These are phyloP conservation scores for Catostylus mosaicus DNA, from an alignment of 30 jellyfish, hydroid and myxozoan species.

Conservation along the genomic window DNA sequence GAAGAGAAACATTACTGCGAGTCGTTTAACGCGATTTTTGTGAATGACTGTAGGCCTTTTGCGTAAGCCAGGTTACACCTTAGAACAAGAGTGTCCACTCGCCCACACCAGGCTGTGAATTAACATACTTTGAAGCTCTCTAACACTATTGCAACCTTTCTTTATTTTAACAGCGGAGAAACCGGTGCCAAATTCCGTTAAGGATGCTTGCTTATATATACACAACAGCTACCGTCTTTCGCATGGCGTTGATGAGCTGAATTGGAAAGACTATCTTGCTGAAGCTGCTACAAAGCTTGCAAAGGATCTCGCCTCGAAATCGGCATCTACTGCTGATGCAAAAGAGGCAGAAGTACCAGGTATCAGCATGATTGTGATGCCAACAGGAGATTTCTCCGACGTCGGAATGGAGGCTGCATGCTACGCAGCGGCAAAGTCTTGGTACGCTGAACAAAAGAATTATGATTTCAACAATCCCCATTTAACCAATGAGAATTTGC, in stretches of 20 bases:
- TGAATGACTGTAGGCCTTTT: no score
- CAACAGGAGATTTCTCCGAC: slow-evolving; percentile 48
- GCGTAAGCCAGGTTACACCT: no score
- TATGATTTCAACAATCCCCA: slow-evolving; percentile 79
- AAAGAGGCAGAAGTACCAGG: slow-evolving; percentile 78
- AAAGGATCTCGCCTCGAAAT: slow-evolving; percentile 58
- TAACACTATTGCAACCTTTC: no score
- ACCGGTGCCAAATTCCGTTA: slow-evolving; percentile 38
- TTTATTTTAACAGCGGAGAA: slow-evolving; percentile 5
- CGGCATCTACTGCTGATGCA: slow-evolving; percentile 47
- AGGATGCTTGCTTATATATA: slow-evolving; percentile 63
- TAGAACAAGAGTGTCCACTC: no score
- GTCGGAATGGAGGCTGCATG: slow-evolving; percentile 60
- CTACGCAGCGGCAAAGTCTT: slow-evolving; percentile 64
- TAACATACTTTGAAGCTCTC: no score
- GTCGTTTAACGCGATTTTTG: no score
- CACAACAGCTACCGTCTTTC: slow-evolving; percentile 81
- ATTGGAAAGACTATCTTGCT: slow-evolving; percentile 78
- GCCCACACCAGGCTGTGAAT: no score
- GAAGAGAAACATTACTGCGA: no score
- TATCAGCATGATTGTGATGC: slow-evolving; percentile 52
- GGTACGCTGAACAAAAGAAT: slow-evolving; percentile 87
- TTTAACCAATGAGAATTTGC: slow-evolving; percentile 60
- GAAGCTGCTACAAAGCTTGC: slow-evolving; percentile 72
- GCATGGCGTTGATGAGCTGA: slow-evolving; percentile 73